Percentiles rank a stretch among this genome's conserved stretches.
These are phyloP conservation scores for Tinea semifulvella DNA, from an alignment of 2,888 invertebrate genomes.

Conservation along the genomic window DNA sequence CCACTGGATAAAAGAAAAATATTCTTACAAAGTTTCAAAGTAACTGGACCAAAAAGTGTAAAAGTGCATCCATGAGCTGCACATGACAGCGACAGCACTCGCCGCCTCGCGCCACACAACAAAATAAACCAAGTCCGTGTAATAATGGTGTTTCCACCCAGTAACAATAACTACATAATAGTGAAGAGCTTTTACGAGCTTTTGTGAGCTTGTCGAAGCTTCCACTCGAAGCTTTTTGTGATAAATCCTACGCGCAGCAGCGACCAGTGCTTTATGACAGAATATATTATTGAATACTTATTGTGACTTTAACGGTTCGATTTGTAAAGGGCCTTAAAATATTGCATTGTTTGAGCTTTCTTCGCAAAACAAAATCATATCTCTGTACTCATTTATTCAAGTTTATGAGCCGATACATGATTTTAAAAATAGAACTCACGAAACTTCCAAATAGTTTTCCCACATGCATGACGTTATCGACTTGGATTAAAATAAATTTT, in stretches of 20 bases:
- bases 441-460: not conserved
- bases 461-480: constrained; percentile 2
- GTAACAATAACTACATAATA: constrained; percentile 67
- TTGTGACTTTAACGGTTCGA: constrained; percentile 30
- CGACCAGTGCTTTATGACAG: constrained; percentile 40
- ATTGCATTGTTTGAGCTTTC: constrained; percentile 32
- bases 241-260: constrained; percentile 42
- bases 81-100: constrained; percentile 22
- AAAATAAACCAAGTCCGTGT: constrained; percentile 55
- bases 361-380: not conserved
- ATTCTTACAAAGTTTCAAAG: no score
- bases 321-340: constrained; percentile 31
- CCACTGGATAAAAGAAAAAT: no score
- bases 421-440: not conserved
- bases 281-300: constrained; percentile 58
- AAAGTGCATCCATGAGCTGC: constrained; percentile 7
- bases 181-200: constrained; percentile 65
- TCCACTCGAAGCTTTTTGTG: constrained; percentile 58
- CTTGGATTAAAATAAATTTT: constrained; percentile 6
- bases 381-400: no score
- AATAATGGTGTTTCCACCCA: constrained; percentile 66
- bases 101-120: constrained; percentile 42
- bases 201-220: constrained; percentile 63
- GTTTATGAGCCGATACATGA: no score
- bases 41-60: constrained; percentile 4